Conservation (phyloP, 2,888 invertebrate species). For the Drosophila mayaguana region DNA sequence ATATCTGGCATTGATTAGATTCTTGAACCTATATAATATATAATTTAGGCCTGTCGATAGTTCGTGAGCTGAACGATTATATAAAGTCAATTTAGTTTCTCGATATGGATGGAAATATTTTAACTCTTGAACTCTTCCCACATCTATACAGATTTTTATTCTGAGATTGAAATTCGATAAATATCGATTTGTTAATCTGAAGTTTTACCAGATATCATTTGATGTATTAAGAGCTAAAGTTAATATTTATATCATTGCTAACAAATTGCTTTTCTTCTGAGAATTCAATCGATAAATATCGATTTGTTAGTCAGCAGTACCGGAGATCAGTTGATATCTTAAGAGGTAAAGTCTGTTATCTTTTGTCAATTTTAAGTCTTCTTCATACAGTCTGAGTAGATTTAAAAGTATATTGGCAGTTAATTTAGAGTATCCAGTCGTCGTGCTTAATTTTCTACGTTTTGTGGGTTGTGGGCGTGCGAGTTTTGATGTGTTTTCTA, state of each 20-base stretch:
- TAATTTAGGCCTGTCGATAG: too few relatives aligned
- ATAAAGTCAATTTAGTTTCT: too few relatives aligned
- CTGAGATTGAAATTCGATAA: neutral
- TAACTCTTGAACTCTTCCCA: too few relatives aligned
- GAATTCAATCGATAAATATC: neutral
- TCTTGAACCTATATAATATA: too few relatives aligned
- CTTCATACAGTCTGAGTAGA: neutral
- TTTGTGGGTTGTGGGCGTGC: neutral
- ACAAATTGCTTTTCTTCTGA: too few relatives aligned
- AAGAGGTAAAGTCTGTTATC: too few relatives aligned
- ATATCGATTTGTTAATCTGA: neutral
- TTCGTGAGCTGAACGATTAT: too few relatives aligned
- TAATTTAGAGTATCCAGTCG: neutral
- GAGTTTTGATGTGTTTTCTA: slow-evolving; percentile 16
- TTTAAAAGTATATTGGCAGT: neutral
- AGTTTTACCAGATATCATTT: accelerated
- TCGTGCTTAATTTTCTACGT: neutral
- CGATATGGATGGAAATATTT: too few relatives aligned
- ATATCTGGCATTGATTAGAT: neutral
- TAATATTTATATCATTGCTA: too few relatives aligned
- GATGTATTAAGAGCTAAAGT: too few relatives aligned
- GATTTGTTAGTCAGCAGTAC: neutral
- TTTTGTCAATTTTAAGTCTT: too few relatives aligned
- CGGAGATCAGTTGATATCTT: neutral
- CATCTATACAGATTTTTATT: too few relatives aligned